phyloP scores from a whole-genome alignment of 2,797 vertebrate species.

The Rhodeus uyekii region DNA sequence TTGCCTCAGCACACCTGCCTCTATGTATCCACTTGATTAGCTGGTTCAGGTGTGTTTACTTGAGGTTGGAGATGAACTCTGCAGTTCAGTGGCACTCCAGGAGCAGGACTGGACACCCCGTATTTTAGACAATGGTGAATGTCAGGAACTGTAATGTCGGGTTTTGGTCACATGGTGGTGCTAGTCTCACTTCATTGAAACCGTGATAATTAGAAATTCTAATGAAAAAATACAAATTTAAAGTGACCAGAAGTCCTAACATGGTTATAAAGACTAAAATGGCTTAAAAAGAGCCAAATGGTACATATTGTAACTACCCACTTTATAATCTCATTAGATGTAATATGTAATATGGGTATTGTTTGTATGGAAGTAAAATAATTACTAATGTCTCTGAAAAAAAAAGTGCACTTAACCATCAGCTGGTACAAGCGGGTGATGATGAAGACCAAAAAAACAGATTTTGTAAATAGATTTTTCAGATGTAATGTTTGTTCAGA shows the following conservation, averaged over 20 bases:
- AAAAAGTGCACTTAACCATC: neutral
- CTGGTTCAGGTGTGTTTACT: no score
- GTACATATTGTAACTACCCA: neutral
- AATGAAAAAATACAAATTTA: neutral
- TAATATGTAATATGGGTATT: neutral
- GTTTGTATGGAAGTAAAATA: neutral
- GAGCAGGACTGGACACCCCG: no score
- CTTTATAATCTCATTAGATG: neutral
- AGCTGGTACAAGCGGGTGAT: neutral
- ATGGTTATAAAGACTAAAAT: neutral
- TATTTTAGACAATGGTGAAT: neutral
- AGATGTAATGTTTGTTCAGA: neutral
- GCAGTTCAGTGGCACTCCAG: no score
- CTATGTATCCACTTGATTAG: no score
- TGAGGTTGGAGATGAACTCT: no score
- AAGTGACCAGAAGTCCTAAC: neutral
- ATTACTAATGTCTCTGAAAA: neutral
- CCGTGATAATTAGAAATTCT: neutral
- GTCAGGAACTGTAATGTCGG: neutral
- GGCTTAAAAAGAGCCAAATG: neutral
- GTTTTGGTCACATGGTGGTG: slow-evolving; percentile 28
- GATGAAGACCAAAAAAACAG: neutral
- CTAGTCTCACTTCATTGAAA: neutral
- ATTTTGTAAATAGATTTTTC: neutral
- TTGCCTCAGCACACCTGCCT: no score